A percentile compares a stretch with the other conserved stretches of the same genome.
Conservation (phyloP, 2,797 vertebrate species). For the Channa striata region DNA sequence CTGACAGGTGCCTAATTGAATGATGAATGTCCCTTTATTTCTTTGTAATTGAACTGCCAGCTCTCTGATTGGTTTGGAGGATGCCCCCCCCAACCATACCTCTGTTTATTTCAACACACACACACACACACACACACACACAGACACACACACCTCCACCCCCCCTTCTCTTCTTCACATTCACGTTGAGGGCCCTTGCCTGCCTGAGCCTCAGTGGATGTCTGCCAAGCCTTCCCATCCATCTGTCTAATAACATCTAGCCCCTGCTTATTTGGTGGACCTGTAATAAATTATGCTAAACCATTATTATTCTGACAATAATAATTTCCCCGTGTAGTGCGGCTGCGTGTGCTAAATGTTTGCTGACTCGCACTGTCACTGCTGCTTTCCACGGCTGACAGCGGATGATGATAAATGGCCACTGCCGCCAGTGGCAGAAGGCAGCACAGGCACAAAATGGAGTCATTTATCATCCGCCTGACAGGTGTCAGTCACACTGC, state of each 20-base stretch:
- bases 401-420: slow-evolving; percentile 99
- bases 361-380: slow-evolving; percentile 99
- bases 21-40: slow-evolving; percentile 99
- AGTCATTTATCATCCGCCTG: slow-evolving; percentile 99
- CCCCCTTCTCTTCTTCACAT: slow-evolving; percentile 54
- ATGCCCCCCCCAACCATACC: slow-evolving; percentile 85
- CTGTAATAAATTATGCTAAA: slow-evolving; percentile 99
- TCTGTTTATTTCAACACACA: slow-evolving; percentile 55
- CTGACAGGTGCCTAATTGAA: slow-evolving; percentile 99
- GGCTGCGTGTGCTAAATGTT: slow-evolving; percentile 99
- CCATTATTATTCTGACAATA: slow-evolving; percentile 99
- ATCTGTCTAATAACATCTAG: slow-evolving; percentile 99
- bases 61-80: slow-evolving; percentile 99
- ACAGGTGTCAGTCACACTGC: slow-evolving; percentile 99
- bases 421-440: slow-evolving; percentile 97
- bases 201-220: slow-evolving; percentile 96
- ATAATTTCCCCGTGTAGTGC: slow-evolving; percentile 99
- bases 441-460: slow-evolving; percentile 99
- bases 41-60: slow-evolving; percentile 99
- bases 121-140: no score
- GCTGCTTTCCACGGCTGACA: slow-evolving; percentile 98
- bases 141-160: neutral
- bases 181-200: slow-evolving; percentile 88
- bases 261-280: slow-evolving; percentile 99
- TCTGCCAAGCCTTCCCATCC: slow-evolving; percentile 99